Percentiles rank a stretch among this genome's conserved stretches.
Evolutionary conservation across 2,113 vertebrate species (phyloP).

Genomic region (Alouatta palliata): DNA sequence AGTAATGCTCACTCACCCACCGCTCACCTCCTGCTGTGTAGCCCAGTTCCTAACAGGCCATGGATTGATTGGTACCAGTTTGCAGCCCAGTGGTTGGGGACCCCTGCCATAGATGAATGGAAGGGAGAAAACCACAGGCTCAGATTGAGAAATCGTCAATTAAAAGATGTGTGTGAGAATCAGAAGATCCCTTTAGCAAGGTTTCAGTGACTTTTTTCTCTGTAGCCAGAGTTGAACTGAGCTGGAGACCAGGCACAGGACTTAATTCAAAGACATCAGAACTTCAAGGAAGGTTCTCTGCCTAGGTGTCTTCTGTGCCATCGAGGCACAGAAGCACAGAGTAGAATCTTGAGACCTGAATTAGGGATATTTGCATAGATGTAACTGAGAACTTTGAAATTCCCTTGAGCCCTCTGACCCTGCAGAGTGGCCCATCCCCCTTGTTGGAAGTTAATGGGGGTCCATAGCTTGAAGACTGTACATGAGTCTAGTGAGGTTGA

Average conservation of each 20-base stretch:
- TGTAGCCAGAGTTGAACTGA: not conserved
- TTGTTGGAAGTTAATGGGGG: not conserved
- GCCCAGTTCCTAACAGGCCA: too few species aligned
- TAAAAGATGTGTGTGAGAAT: not conserved
- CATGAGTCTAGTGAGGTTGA: not conserved
- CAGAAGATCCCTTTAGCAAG: not conserved
- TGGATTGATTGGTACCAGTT: too few species aligned
- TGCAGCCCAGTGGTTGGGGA: too few species aligned
- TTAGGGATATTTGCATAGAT: not conserved
- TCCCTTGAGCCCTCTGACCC: not conserved
- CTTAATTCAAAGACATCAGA: not conserved
- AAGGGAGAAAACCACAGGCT: not conserved
- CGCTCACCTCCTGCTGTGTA: too few species aligned
- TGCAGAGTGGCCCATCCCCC: not conserved
- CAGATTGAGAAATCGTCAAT: accelerated
- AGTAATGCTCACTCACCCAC: too few species aligned
- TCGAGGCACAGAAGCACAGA: too few species aligned
- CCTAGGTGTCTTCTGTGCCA: accelerated
- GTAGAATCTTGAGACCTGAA: not conserved
- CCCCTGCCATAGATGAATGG: not conserved
- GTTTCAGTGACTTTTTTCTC: not conserved
- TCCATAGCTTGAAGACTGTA: too few species aligned
- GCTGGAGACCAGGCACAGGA: not conserved
- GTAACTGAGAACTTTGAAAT: not conserved
- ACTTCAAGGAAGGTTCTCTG: not conserved